Evolutionary conservation across 1,140 invertebrate species (phyloP).

Genomic region (Matsumurasca onukii): DNA sequence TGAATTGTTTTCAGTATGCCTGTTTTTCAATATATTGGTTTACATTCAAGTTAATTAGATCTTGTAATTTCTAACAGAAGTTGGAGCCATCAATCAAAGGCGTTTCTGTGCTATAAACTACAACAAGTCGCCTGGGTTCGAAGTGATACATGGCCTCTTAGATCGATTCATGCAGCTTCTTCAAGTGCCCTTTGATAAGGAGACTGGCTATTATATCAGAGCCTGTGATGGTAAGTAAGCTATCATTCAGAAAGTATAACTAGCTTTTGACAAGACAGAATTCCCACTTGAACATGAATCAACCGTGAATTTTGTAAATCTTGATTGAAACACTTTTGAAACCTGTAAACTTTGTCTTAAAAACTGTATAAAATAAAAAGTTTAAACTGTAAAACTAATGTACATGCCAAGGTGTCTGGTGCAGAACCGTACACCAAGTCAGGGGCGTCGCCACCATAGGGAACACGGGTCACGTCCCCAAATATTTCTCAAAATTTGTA

Average conservation of each 20-base stretch:
- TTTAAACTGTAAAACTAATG: background rate
- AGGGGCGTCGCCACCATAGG: no score
- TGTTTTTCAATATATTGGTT: background rate
- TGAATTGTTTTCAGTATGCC: background rate
- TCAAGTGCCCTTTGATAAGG: conserved; percentile 64
- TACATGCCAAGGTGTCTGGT: background rate
- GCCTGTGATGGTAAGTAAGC: conserved; percentile 70
- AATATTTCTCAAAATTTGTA: no score
- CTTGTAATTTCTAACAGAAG: conserved; percentile 57
- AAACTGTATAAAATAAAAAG: background rate
- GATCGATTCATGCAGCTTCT: conserved; percentile 92
- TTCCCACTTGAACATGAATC: background rate
- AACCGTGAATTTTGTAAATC: no score
- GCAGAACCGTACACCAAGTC: background rate
- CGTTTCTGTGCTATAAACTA: conserved; percentile 90
- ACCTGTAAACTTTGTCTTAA: background rate
- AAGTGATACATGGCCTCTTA: conserved; percentile 93
- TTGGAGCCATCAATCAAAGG: conserved; percentile 87
- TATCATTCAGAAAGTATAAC: no score
- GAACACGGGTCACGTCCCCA: no score
- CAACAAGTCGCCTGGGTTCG: conserved; percentile 92
- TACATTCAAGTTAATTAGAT: background rate
- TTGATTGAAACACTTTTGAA: background rate
- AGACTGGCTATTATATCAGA: conserved; percentile 72
- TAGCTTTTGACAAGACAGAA: no score